Conservation (phyloP, 2,797 vertebrate genomes). For the Sylvia borin region DNA sequence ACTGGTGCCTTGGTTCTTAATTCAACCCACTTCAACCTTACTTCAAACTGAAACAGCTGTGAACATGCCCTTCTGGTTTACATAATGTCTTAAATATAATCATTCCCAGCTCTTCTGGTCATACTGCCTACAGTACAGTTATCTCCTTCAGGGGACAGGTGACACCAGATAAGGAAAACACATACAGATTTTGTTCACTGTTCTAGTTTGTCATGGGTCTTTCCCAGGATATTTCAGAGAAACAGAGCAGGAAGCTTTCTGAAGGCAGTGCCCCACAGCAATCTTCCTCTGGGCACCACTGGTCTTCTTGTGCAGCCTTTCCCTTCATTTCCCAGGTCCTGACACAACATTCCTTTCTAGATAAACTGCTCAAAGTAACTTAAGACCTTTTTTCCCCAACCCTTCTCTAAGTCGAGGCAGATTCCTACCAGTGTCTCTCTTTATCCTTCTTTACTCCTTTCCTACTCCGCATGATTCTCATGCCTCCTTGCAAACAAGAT, state of each 20-base stretch:
- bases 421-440: neutral
- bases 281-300: neutral
- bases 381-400: neutral
- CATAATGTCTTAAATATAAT: neutral
- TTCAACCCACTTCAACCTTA: neutral
- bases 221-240: neutral
- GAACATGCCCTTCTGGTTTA: neutral
- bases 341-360: neutral
- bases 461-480: neutral
- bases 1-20: rapidly evolving
- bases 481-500: neutral
- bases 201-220: neutral
- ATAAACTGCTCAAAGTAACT: neutral
- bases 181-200: neutral
- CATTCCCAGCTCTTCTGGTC: neutral
- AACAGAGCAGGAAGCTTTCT: neutral
- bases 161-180: neutral
- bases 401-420: neutral
- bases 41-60: neutral
- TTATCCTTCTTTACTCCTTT: neutral
- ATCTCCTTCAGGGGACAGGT: neutral
- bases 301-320: neutral
- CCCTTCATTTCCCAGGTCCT: neutral
- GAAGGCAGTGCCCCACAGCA: neutral
- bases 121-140: neutral